A percentile compares a stretch with the other conserved stretches of the same genome.
Conservation (phyloP, 2,888 invertebrate genomes). For the Isotomurus palustris region DNA sequence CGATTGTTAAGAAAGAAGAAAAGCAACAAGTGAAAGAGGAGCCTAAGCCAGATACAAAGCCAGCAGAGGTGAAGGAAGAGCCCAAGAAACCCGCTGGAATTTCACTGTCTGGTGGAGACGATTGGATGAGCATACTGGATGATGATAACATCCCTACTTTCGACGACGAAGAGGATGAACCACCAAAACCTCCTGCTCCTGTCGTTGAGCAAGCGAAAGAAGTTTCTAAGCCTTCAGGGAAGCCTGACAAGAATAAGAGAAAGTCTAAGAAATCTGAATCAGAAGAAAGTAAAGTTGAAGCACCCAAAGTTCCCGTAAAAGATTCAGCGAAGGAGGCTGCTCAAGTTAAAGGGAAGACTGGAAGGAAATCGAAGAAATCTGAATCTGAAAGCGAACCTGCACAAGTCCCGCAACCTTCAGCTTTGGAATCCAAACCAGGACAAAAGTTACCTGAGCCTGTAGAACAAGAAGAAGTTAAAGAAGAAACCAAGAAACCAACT, state of each 20-base stretch:
- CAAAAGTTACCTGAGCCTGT: not conserved
- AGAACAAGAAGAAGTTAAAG: not conserved
- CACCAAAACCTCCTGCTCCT: no score
- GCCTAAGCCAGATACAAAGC: not conserved
- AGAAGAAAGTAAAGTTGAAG: not conserved
- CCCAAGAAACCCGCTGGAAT: not conserved
- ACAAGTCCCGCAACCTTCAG: not conserved
- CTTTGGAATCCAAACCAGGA: not conserved
- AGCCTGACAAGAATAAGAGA: not conserved
- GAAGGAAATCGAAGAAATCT: constrained; percentile 7
- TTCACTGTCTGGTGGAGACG: constrained; percentile 5
- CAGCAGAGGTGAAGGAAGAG: not conserved
- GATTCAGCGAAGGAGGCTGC: not conserved
- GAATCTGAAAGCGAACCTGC: not conserved
- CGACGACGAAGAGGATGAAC: constrained; percentile 22
- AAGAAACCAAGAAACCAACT: not conserved
- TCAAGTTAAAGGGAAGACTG: not conserved
- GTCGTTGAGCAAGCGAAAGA: no score
- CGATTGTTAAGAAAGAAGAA: not conserved
- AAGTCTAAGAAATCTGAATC: not conserved
- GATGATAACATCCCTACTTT: constrained; percentile 25
- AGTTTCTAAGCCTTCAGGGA: not conserved
- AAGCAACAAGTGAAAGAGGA: not conserved
- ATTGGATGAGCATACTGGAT: constrained; percentile 22
- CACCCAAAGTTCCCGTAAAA: not conserved